A percentile compares a stretch with the other conserved stretches of the same genome.
Conservation (phyloP, 2,888 invertebrate genomes). For the Imbricaverruca yamaguchii region DNA sequence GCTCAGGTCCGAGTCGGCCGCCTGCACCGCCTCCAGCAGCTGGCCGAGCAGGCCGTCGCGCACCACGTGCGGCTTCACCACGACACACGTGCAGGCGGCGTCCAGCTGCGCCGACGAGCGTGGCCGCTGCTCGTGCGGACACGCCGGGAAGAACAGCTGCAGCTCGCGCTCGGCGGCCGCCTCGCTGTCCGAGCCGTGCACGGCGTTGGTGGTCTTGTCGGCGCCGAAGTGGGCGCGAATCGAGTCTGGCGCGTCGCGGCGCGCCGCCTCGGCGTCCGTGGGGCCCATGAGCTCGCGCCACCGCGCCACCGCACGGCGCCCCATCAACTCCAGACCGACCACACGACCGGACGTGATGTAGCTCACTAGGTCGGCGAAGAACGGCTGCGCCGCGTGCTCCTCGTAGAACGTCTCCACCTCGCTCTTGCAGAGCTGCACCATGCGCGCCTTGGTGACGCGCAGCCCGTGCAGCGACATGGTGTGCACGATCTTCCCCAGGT, state of each 20-base stretch:
- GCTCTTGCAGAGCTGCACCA: constrained; percentile 55
- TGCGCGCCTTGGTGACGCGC: constrained; percentile 33
- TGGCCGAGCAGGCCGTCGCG: constrained; percentile 45
- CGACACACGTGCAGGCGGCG: constrained; percentile 48
- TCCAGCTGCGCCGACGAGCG: constrained; percentile 37
- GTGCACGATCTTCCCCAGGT: constrained; percentile 65
- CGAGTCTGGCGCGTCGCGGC: constrained; percentile 48
- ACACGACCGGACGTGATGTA: constrained; percentile 60
- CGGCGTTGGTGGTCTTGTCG: constrained; percentile 58
- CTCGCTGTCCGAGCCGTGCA: constrained; percentile 56
- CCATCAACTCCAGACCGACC: constrained; percentile 64
- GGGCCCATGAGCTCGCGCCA: constrained; percentile 57
- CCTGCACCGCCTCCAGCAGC: constrained; percentile 20
- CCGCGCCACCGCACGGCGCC: constrained; percentile 55
- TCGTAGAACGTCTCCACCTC: constrained; percentile 58
- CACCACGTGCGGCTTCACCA: constrained; percentile 85
- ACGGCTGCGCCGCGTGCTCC: constrained; percentile 50
- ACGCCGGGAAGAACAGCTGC: constrained; percentile 44
- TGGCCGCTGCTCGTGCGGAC: constrained; percentile 37
- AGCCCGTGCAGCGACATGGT: constrained; percentile 55
- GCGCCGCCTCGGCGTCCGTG: constrained; percentile 53
- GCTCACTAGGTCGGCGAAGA: constrained; percentile 55
- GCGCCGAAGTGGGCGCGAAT: constrained; percentile 60
- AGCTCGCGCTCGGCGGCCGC: constrained; percentile 48
- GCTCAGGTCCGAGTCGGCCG: constrained; percentile 58